A percentile compares a stretch with the other conserved stretches of the same genome.
Conservation (phyloP, 2,797 vertebrate genomes). For the Esox lucius region DNA sequence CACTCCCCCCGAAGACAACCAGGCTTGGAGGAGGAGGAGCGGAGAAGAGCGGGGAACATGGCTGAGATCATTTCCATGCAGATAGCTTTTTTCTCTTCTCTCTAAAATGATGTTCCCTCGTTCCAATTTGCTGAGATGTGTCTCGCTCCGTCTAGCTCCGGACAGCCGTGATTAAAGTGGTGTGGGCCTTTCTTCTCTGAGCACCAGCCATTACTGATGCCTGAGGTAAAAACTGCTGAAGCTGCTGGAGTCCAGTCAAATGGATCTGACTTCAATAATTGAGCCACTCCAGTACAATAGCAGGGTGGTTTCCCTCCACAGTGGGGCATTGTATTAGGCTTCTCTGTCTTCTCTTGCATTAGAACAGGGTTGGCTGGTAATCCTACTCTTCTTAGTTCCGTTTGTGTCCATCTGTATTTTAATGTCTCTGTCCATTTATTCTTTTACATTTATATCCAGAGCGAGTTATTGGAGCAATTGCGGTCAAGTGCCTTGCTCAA, state of each 20-base stretch:
- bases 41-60: conserved; percentile 17
- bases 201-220: conserved; percentile 39
- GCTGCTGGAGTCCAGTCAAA: conserved; percentile 46
- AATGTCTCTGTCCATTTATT: conserved; percentile 32
- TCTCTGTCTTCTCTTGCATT: conserved; percentile 36
- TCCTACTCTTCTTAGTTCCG: conserved; percentile 58
- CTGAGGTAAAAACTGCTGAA: conserved; percentile 38
- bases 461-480: too few relatives aligned
- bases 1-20: conserved; percentile 20
- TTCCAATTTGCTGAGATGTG: conserved; percentile 14
- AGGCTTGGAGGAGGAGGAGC: neutral
- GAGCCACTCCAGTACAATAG: conserved; percentile 32
- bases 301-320: conserved; percentile 55
- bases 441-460: too few relatives aligned
- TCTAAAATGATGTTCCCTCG: conserved; percentile 45
- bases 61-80: conserved; percentile 45
- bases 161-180: conserved; percentile 51
- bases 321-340: conserved; percentile 47
- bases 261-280: conserved; percentile 38
- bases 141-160: conserved; percentile 41
- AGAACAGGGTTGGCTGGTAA: conserved; percentile 39
- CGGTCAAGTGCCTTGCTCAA: too few relatives aligned
- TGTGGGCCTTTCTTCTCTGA: conserved; percentile 37
- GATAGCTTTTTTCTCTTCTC: conserved; percentile 30
- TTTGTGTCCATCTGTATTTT: conserved; percentile 32